These are phyloP conservation scores for Drosophila miranda DNA, from an alignment of 1,140 invertebrate genomes.

Conservation along the genomic window DNA sequence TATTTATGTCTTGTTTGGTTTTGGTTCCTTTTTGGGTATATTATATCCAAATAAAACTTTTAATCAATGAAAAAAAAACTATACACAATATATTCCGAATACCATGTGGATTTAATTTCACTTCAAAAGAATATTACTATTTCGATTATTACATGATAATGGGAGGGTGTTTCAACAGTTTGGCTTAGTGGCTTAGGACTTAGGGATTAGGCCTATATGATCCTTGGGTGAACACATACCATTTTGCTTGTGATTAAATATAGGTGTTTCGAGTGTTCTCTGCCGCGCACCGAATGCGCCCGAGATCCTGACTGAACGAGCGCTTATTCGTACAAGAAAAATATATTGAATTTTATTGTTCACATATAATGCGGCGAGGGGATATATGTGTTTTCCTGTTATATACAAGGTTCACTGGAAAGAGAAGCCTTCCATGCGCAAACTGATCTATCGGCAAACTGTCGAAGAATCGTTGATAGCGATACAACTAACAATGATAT, in stretches of 20 bases:
- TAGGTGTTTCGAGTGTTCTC: neutral
- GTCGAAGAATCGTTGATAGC: constrained; percentile 78
- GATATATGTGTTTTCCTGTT: constrained; percentile 8
- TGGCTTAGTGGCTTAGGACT: no score
- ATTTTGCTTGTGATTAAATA: constrained; percentile 23
- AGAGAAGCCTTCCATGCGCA: constrained; percentile 73
- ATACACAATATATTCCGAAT: no score
- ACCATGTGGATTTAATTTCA: no score
- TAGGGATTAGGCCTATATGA: neutral
- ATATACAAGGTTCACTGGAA: constrained; percentile 40
- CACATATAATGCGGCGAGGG: neutral
- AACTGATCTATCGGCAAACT: constrained; percentile 79
- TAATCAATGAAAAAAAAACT: no score
- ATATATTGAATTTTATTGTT: constrained; percentile 7
- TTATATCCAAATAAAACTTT: no score
- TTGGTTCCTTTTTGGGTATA: no score
- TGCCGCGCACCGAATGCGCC: constrained; percentile 1
- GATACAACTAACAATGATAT: constrained; percentile 48
- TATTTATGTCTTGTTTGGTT: no score
- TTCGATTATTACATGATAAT: neutral
- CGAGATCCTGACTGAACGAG: constrained; percentile 24
- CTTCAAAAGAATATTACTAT: no score
- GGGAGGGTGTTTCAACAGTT: no score
- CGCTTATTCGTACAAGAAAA: neutral
- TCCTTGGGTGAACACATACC: constrained; percentile 51